Evolutionary conservation across 2,113 vertebrate species (phyloP), one percentile per base, ranked within the genome.

Genomic region (Formicarius rufipectus): DNA sequence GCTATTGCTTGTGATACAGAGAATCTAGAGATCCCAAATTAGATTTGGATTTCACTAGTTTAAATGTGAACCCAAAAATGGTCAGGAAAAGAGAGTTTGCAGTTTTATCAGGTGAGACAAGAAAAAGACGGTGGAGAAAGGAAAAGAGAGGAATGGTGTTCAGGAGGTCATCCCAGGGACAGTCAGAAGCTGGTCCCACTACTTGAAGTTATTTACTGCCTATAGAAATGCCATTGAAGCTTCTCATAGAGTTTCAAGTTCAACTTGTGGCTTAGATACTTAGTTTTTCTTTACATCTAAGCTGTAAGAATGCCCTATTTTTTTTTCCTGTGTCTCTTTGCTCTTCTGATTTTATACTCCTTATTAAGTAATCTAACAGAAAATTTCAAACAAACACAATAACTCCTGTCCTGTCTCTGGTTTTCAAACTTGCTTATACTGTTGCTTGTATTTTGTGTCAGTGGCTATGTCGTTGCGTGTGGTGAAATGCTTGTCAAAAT

Each of bases 391-490:
- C 24, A 52, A 33, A 22, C 12, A 12, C 13, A 49, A 4, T 59
- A 73, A 44, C 5, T 20, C 11, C 10, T n/a, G 16, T 73, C 12
- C 50, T 56, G 13, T 10, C 13, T 66, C n/a, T 73, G 17, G 11
- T 53, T 85, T 49, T 73, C 44, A 49, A 2, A 49, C 22, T 49
- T 49, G 53, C 24, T 84, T 0, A 0, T 60, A 14, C 4, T 4
- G 6, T 44, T 67, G 21, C 42, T 60, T 33, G 2, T 10, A 52
- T 91, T 88, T 66, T 71, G 35, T 6, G 50, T 22, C 8, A 13
- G n/a, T 30, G 68, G 27, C 62, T 56, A 40, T 31, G 27, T 45
- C 72, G 40, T 40, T 93, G 58, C 44, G 33, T 1, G 1, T 39
- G 40, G 50, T 84, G 28, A 42, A 63, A 9, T 10, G 8, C 55